Evolutionary conservation across 2,888 invertebrate genomes (phyloP).

Genomic region (Sthenelais limicola): DNA sequence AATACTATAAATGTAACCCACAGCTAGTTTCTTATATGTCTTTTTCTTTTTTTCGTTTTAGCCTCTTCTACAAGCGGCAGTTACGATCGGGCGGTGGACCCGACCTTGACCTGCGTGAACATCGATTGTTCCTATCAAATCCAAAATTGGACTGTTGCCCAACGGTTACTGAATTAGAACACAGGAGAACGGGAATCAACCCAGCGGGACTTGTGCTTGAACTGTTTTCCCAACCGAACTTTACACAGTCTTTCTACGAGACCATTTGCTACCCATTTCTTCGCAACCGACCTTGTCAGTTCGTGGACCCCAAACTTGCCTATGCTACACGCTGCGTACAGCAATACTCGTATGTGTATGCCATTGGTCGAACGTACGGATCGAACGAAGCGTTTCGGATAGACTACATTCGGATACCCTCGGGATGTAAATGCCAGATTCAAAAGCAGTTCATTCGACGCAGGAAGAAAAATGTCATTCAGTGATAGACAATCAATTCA

Average conservation of each 20-base stretch:
- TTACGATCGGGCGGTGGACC: constrained; percentile 23
- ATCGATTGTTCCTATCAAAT: constrained; percentile 45
- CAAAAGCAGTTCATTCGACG: constrained; percentile 56
- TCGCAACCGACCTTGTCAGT: constrained; percentile 82
- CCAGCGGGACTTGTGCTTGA: constrained; percentile 78
- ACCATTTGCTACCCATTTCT: constrained; percentile 83
- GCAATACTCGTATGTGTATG: constrained; percentile 87
- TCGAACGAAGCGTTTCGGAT: constrained; percentile 78
- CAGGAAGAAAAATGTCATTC: constrained; percentile 18
- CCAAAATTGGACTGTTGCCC: constrained; percentile 82
- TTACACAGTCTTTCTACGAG: constrained; percentile 80
- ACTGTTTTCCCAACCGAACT: constrained; percentile 80
- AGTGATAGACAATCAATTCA: too few species aligned
- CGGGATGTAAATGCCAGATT: constrained; percentile 88
- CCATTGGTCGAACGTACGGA: constrained; percentile 79
- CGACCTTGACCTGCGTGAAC: constrained; percentile 44
- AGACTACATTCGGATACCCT: constrained; percentile 86
- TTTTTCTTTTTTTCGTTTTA: constrained; percentile 1
- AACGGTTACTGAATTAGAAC: constrained; percentile 82
- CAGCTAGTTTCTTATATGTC: not conserved
- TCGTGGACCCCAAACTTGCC: constrained; percentile 80
- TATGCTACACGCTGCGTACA: constrained; percentile 86
- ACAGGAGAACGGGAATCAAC: constrained; percentile 84
- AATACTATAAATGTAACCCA: too few species aligned
- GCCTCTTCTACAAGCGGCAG: constrained; percentile 22